Evolutionary conservation across 2,888 invertebrate species (phyloP).

Genomic region (Chrysolina americana): DNA sequence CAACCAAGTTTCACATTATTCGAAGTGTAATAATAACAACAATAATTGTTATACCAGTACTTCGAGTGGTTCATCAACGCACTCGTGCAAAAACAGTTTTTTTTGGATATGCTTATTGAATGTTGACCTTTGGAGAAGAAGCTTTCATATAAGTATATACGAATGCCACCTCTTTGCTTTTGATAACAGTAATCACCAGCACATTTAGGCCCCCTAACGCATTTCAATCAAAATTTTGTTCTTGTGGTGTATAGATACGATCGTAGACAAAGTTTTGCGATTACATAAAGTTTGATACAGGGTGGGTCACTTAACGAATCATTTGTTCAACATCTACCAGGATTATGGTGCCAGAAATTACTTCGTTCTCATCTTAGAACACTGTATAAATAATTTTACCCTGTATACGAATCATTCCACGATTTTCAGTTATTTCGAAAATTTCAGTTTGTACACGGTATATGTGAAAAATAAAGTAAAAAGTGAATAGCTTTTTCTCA

Average conservation of each 20-base stretch:
- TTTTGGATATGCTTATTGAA: background rate
- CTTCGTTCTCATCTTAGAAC: background rate
- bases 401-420: background rate
- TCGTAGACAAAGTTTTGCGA: background rate
- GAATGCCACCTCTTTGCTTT: background rate
- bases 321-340: too few relatives aligned
- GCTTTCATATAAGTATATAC: background rate
- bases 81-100: background rate
- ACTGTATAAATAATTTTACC: background rate
- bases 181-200: too few relatives aligned
- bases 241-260: too few relatives aligned
- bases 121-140: background rate
- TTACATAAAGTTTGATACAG: background rate
- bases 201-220: too few relatives aligned
- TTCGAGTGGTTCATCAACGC: background rate
- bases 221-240: too few relatives aligned
- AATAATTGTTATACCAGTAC: background rate
- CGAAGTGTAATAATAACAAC: background rate
- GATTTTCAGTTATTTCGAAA: conserved; percentile 13
- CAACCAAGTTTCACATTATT: background rate
- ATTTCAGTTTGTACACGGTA: background rate
- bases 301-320: background rate
- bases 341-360: background rate
- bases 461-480: too few relatives aligned
- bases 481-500: too few relatives aligned